Percentiles rank a stretch among this genome's conserved stretches.
phyloP scores from a whole-genome alignment of 2,113 vertebrate species.

The Silurus asotus region DNA sequence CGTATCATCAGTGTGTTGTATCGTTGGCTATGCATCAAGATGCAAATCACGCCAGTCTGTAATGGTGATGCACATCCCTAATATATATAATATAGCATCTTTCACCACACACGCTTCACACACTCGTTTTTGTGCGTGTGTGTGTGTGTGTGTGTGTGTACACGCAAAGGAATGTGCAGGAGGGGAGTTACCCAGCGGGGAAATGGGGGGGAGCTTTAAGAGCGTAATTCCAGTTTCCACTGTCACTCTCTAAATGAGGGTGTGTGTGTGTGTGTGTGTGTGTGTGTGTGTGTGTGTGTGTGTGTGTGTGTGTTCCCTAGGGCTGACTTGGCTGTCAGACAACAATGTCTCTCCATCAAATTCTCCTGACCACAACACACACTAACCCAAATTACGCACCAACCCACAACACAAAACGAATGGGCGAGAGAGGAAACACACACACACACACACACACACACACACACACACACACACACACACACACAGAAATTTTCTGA shows the following conservation, averaged over 20 bases:
- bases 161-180: background rate
- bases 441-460: constrained; percentile 63
- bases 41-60: too few relatives aligned
- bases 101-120: background rate
- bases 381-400: constrained; percentile 55
- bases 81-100: background rate
- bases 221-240: constrained; percentile 70
- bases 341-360: constrained; percentile 80
- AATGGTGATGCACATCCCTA: too few relatives aligned
- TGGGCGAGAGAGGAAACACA: constrained; percentile 37
- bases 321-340: constrained; percentile 81
- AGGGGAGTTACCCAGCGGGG: constrained; percentile 52
- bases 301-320: constrained; percentile 61
- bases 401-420: constrained; percentile 39
- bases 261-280: constrained; percentile 49
- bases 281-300: constrained; percentile 46
- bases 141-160: constrained; percentile 24
- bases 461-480: constrained; percentile 46
- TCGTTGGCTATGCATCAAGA: too few relatives aligned
- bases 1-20: too few relatives aligned
- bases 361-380: constrained; percentile 80
- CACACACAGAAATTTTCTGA: constrained; percentile 63
- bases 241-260: constrained; percentile 76
- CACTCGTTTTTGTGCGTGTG: background rate
- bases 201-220: constrained; percentile 54